Evolutionary conservation across 2,888 invertebrate species (phyloP), one percentile per base, ranked within the genome.

Genomic region (Agrenia bidenticulata): DNA sequence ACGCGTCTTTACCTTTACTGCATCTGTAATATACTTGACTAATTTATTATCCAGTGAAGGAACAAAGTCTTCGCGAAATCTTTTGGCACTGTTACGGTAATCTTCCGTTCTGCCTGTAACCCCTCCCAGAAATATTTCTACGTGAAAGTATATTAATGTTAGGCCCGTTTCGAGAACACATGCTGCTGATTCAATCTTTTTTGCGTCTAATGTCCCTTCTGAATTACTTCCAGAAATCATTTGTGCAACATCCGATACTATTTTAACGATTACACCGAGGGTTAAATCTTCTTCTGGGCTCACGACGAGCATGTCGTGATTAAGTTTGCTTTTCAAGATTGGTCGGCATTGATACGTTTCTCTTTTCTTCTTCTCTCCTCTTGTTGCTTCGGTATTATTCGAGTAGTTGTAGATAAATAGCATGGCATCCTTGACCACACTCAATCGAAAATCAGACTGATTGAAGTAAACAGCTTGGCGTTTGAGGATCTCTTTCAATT

Each of bases 91-190:
- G 15, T 32, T 26, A n/a, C 37, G 55, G 11, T 41, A 51, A 2
- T 42, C 21, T 13, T 41, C 27, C 9, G 42, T 54, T 1, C 32
- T 37, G 0, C 13, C 24, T 19, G 56, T 51, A 17, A 57, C 51
- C 15, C 61, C 66, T 2, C 49, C 53, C 1, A 74, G 11, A 39
- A 72, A 71, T 11, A 65, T 41, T 23, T 74, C 73, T 7, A 57
- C 53, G 23, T 75, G 76, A 17, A 60, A 67, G 53, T 63, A 73
- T 11, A 67, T 57, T 1, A 76, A 45, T 4, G 69, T 63, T 1
- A 76, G 64, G 11, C 76, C 74, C 42, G 69, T 60, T 54, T 76
- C 73, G 21, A 74, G 26, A 5, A 75, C 72, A 15, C 56, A 32
- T 11, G 58, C 55, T 13, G 51, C 56, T 19, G 67, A 65, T n/a